Evolutionary conservation across 2,113 vertebrate species (phyloP).

Genomic region (Aphyosemion australe): DNA sequence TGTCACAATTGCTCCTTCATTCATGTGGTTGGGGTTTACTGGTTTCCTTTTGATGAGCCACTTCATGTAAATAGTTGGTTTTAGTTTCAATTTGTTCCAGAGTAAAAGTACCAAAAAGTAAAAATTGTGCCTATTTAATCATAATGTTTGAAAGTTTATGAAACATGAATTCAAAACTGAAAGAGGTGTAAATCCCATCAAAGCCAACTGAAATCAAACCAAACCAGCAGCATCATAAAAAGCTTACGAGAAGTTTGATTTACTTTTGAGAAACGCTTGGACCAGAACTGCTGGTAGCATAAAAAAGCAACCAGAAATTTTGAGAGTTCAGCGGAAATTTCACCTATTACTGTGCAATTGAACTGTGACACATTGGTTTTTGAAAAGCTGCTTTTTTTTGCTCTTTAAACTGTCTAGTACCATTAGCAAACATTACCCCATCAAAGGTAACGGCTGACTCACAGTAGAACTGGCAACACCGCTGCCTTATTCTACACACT

Average conservation of each 20-base stretch:
- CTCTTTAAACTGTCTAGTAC: conserved; percentile 35
- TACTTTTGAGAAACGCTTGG: conserved; percentile 9
- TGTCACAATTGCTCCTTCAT: no score
- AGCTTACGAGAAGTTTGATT: conserved; percentile 23
- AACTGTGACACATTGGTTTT: conserved; percentile 22
- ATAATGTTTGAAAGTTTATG: not conserved
- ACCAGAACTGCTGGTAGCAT: not conserved
- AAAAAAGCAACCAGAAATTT: conserved; percentile 4
- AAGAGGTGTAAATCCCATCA: conserved; percentile 37
- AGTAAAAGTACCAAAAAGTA: no score
- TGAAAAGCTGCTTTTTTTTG: conserved; percentile 21
- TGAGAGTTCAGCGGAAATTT: conserved; percentile 38
- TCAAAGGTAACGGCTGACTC: conserved; percentile 43
- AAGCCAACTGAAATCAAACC: conserved; percentile 10
- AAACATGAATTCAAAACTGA: conserved; percentile 22
- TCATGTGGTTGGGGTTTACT: no score
- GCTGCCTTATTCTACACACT: conserved; percentile 11
- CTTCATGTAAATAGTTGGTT: no score
- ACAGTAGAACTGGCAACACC: conserved; percentile 19
- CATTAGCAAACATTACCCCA: conserved; percentile 24
- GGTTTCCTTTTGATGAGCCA: no score
- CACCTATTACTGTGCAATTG: conserved; percentile 22
- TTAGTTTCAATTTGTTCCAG: no score
- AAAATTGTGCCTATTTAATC: not conserved
- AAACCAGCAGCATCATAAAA: conserved; percentile 16